Base-by-base conservation (phyloP, 1,140 invertebrate genomes). In the Euwallacea fornicatus region DNA sequence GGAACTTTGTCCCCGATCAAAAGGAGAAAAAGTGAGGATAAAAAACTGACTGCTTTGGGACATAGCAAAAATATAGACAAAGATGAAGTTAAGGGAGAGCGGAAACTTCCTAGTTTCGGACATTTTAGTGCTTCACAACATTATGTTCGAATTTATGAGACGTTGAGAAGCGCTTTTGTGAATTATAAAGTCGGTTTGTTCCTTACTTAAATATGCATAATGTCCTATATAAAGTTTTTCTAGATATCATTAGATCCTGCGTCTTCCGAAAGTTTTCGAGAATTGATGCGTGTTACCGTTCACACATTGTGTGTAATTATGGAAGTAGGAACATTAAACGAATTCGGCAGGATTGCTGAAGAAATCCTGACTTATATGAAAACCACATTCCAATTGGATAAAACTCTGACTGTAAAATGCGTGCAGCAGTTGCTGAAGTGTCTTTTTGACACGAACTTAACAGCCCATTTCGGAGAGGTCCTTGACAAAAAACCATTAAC, bases 381-480 rank as follows among this genome's bases (percentile, higher is more conserved):
- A 75, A 85, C 86, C 4, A 89, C 91, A 0, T 88, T 96, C 69
- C 80, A 84, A 2, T 78, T 94, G 13, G 89, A 91, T 58, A 86
- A 93, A 0, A 87, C 89, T 4, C 80, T 83, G 0, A 89, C 92
- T 0, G 86, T 96, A 0, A 84, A 88, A 44, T 94, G 92, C 81
- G 90, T 96, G 0, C 89, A 92, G 42, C 93, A 95, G 83, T 78
- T 96, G 0, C 78, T 96, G 7, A 94, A 94, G 82, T 91, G 90
- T 75, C 81, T 96, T 2, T 96, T 95, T 83, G 90, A 90, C 0
- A 90, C 88, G 0, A 95, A 95, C 78, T 84, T 94, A 72, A 84
- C 87, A 9, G 86, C 86, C n/a, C 87, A 91, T 58, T 73, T 78
- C 44, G 56, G 13, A 13, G 69, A 74, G 61, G 73, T 73, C 44